Conservation (phyloP, 2,888 invertebrate species). For the Desoria tigrina region DNA sequence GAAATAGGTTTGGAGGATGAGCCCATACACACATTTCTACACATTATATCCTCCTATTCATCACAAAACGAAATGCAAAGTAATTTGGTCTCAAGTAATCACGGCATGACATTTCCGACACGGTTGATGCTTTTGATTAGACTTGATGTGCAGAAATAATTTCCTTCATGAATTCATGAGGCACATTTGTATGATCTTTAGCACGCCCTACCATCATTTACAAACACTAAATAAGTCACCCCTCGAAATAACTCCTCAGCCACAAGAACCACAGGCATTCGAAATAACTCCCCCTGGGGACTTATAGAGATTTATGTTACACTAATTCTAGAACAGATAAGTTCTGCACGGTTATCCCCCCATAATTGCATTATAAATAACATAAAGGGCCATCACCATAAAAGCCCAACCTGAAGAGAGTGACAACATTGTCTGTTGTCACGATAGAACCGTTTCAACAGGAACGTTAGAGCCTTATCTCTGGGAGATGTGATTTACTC, state of each 20-base stretch:
- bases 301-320: too few relatives aligned
- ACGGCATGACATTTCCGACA: constrained; percentile 11
- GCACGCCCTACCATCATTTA: neutral
- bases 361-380: too few relatives aligned
- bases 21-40: too few relatives aligned
- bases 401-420: neutral
- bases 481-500: constrained; percentile 11
- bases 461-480: neutral
- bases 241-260: too few relatives aligned
- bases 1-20: neutral
- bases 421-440: constrained; percentile 15
- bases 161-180: neutral
- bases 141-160: constrained; percentile 6
- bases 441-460: too few relatives aligned
- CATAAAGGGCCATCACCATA: too few relatives aligned
- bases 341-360: too few relatives aligned
- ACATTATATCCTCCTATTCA: neutral
- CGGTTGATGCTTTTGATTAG: neutral
- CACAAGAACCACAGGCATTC: too few relatives aligned
- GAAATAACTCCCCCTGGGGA: too few relatives aligned
- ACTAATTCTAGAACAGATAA: too few relatives aligned
- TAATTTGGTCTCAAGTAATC: neutral
- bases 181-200: too few relatives aligned
- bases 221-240: too few relatives aligned
- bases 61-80: neutral